Conservation (phyloP, 2,888 invertebrate species). For the Omphaloscelis lunosa region DNA sequence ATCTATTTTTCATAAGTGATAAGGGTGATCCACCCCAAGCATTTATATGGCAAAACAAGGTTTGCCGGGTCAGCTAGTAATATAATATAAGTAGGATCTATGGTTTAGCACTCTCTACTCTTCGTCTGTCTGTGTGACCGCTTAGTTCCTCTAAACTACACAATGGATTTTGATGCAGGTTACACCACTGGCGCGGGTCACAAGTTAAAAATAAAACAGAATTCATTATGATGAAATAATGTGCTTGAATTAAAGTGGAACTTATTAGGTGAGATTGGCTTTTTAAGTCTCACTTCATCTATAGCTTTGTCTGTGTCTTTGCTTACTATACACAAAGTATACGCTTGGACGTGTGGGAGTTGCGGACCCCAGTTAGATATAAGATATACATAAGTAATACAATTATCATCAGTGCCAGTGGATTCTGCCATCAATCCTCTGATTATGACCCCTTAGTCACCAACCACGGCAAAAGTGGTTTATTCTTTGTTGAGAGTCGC, state of each 20-base stretch:
- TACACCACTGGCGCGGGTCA: background rate
- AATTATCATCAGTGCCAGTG: background rate
- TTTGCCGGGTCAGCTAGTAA: no score
- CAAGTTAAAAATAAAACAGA: background rate
- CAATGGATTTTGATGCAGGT: background rate
- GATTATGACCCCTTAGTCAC: background rate
- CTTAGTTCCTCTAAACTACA: background rate
- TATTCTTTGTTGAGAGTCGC: background rate
- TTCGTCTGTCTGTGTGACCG: background rate
- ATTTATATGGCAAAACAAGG: no score
- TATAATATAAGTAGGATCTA: no score
- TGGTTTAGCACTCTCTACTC: background rate
- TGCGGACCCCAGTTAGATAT: background rate
- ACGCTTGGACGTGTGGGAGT: background rate
- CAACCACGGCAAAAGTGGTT: background rate
- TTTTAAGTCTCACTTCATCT: no score
- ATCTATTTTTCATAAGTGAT: no score
- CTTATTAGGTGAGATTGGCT: background rate
- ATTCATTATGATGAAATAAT: background rate
- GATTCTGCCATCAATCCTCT: background rate
- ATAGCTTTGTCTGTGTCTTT: background rate
- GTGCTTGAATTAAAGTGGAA: no score
- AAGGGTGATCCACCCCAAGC: no score
- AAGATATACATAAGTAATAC: background rate
- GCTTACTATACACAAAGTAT: background rate